A percentile compares a stretch with the other conserved stretches of the same genome.
These are phyloP conservation scores for Microdon myrmicae DNA, from an alignment of 2,888 invertebrate species.

Conservation along the genomic window DNA sequence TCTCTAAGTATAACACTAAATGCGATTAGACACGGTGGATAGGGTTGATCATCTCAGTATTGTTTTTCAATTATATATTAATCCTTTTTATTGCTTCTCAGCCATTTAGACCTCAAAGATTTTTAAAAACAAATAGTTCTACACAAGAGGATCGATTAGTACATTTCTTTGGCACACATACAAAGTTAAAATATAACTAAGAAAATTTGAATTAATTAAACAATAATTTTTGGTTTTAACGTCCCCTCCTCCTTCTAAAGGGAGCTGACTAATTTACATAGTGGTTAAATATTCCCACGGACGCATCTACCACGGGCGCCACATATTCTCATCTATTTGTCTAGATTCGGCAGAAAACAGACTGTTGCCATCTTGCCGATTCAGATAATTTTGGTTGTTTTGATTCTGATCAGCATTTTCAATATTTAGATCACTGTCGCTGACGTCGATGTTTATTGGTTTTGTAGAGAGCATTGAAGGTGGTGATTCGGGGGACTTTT, in stretches of 20 bases:
- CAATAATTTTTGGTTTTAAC: slow-evolving; percentile 30
- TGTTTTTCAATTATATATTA: slow-evolving; percentile 6
- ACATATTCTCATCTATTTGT: slow-evolving; percentile 68
- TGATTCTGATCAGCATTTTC: slow-evolving; percentile 54
- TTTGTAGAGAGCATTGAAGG: slow-evolving; percentile 53
- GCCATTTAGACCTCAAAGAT: slow-evolving; percentile 8
- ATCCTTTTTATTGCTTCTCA: slow-evolving; percentile 14
- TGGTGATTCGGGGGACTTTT: slow-evolving; percentile 29
- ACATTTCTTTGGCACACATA: slow-evolving; percentile 48
- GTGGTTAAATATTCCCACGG: slow-evolving; percentile 5
- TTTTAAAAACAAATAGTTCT: slow-evolving; percentile 21
- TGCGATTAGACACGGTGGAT: slow-evolving; percentile 50
- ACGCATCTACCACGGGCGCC: slow-evolving; percentile 69
- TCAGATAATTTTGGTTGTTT: slow-evolving; percentile 57
- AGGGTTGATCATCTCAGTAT: too few relatives aligned
- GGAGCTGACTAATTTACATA: slow-evolving; percentile 19
- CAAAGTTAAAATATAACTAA: slow-evolving; percentile 26
- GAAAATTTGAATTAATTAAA: slow-evolving; percentile 31
- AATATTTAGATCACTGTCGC: slow-evolving; percentile 42
- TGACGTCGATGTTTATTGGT: slow-evolving; percentile 52
- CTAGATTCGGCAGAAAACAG: slow-evolving; percentile 34
- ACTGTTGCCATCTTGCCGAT: slow-evolving; percentile 49
- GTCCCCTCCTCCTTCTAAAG: not conserved
- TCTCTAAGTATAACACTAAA: slow-evolving; percentile 31
- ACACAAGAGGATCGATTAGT: slow-evolving; percentile 26